These are phyloP conservation scores for Melitaea athalia DNA, from an alignment of 2,888 invertebrate species.

Conservation along the genomic window DNA sequence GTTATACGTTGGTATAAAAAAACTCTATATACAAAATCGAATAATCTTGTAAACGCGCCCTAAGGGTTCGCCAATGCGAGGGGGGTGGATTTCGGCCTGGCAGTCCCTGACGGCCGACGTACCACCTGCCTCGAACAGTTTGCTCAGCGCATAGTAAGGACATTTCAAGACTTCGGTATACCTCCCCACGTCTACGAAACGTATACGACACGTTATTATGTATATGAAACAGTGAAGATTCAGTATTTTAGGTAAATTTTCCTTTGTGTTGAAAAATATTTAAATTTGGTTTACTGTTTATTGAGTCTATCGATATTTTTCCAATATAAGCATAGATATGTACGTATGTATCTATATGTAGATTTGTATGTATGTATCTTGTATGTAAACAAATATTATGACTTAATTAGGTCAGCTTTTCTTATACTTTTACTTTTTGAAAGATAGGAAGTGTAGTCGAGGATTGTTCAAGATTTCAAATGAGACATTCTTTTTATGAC, in stretches of 20 bases:
- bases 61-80: conserved; percentile 53
- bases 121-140: conserved; percentile 61
- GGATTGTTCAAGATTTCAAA: no score
- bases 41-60: conserved; percentile 32
- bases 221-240: conserved; percentile 15
- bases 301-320: no score
- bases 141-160: conserved; percentile 32
- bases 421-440: no score
- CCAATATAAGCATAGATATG: no score
- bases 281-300: no score
- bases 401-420: no score
- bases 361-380: no score
- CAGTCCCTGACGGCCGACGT: conserved; percentile 60
- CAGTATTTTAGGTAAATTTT: conserved; percentile 1
- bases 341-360: no score
- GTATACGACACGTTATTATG: conserved; percentile 23
- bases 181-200: conserved; percentile 14
- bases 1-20: background rate
- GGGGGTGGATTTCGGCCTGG: conserved; percentile 58
- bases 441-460: no score
- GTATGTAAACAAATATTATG: no score
- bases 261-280: background rate
- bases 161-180: conserved; percentile 16
- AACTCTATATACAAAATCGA: background rate
- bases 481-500: no score